A percentile compares a stretch with the other conserved stretches of the same genome.
phyloP scores from a whole-genome alignment of 2,113 vertebrate genomes.

The Brachypodius melanocephalos region DNA sequence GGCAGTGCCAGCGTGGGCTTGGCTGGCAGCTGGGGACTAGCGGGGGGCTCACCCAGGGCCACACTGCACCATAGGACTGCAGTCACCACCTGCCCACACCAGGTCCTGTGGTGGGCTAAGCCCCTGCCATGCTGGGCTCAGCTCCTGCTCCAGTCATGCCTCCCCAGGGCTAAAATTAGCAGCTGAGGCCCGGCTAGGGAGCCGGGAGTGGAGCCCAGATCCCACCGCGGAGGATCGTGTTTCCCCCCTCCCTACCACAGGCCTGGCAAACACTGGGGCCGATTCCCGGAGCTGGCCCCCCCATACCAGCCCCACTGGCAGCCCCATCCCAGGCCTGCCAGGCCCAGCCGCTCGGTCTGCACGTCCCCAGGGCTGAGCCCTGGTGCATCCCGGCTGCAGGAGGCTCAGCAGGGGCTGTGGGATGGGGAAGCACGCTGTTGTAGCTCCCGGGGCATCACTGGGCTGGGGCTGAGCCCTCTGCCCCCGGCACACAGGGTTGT shows the following conservation, averaged over 20 bases:
- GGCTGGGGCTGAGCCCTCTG: not conserved
- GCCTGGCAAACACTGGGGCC: conserved; percentile 23
- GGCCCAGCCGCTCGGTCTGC: not conserved
- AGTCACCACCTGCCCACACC: not conserved
- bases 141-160: not conserved
- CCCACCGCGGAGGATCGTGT: conserved; percentile 25
- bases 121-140: not conserved
- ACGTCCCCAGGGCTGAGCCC: not conserved
- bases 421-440: fast-evolving
- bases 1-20: not conserved
- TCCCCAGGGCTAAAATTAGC: conserved; percentile 45
- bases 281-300: conserved; percentile 50
- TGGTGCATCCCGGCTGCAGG: not conserved
- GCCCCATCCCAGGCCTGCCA: not conserved
- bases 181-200: not conserved
- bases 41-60: fast-evolving
- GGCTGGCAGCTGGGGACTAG: not conserved
- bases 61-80: fast-evolving
- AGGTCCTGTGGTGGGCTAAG: not conserved
- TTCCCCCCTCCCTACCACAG: conserved; percentile 33
- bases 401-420: not conserved
- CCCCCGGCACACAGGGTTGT: fast-evolving
- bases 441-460: fast-evolving
- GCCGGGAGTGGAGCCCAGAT: not conserved
- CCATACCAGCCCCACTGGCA: conserved; percentile 20